Evolutionary conservation across 2,888 invertebrate species (phyloP).

Genomic region (Calameuta filiformis): DNA sequence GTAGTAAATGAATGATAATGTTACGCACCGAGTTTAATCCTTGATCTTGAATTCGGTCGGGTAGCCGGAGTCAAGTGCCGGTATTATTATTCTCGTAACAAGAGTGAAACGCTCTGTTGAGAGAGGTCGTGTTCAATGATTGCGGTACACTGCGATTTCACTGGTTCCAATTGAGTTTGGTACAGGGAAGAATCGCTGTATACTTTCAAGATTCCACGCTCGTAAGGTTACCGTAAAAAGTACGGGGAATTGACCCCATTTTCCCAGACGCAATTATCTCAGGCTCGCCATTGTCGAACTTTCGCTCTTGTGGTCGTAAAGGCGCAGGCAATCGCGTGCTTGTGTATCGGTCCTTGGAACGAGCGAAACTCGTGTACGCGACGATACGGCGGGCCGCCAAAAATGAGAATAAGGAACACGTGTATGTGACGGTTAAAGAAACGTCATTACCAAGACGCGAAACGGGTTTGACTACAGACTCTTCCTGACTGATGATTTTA

Average conservation of each 20-base stretch:
- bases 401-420: not conserved
- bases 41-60: not conserved
- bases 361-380: not conserved
- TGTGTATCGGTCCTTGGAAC: not conserved
- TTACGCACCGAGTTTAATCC: not conserved
- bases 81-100: slow-evolving; percentile 13
- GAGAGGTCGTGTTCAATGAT: not conserved
- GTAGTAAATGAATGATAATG: not conserved
- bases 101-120: not conserved
- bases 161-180: not conserved
- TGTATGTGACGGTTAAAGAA: not conserved
- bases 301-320: not conserved
- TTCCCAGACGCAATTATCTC: not conserved
- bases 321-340: not conserved
- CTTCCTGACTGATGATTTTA: not conserved
- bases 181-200: not conserved
- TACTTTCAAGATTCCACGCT: not conserved
- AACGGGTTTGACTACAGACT: not conserved
- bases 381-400: not conserved
- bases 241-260: not conserved
- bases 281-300: not conserved
- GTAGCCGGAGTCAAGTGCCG: not conserved
- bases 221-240: not conserved
- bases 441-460: not conserved
- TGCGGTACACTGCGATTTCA: not conserved